phyloP scores from a whole-genome alignment of 2,113 vertebrate species.

The Puma concolor region DNA sequence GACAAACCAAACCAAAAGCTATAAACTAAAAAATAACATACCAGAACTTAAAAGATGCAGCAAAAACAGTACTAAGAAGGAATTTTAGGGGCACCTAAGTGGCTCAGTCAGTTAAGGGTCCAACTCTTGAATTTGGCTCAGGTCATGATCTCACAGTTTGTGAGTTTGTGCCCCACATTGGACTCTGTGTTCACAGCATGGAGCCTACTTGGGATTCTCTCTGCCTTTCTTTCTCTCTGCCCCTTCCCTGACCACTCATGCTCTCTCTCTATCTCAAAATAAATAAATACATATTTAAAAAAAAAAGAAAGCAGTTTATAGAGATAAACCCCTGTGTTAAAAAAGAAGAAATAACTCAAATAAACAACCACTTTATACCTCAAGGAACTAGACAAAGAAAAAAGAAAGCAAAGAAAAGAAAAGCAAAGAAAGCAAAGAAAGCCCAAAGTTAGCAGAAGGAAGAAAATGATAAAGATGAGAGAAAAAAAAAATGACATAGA shows the following conservation, averaged over 20 bases:
- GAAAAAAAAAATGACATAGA: background rate
- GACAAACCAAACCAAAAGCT: background rate
- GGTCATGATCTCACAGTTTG: no score
- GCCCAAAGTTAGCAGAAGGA: background rate
- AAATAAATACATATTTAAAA: no score
- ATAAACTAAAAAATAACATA: background rate
- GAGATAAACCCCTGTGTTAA: background rate
- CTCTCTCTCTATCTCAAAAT: no score
- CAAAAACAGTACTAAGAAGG: background rate
- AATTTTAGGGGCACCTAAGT: no score
- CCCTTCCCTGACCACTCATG: no score
- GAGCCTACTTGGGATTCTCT: no score
- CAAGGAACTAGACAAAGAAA: background rate
- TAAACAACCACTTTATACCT: background rate
- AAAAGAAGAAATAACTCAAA: background rate
- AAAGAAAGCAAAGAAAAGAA: background rate
- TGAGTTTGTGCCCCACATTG: no score
- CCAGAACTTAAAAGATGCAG: background rate
- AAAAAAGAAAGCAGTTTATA: background rate
- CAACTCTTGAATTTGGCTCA: no score
- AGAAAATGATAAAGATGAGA: background rate
- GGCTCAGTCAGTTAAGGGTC: no score
- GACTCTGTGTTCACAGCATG: no score
- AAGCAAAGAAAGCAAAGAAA: background rate
- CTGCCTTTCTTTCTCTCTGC: no score